A percentile compares a stretch with the other conserved stretches of the same genome.
Evolutionary conservation across 2,113 vertebrate species (phyloP).

Genomic region (Scolopax mira): DNA sequence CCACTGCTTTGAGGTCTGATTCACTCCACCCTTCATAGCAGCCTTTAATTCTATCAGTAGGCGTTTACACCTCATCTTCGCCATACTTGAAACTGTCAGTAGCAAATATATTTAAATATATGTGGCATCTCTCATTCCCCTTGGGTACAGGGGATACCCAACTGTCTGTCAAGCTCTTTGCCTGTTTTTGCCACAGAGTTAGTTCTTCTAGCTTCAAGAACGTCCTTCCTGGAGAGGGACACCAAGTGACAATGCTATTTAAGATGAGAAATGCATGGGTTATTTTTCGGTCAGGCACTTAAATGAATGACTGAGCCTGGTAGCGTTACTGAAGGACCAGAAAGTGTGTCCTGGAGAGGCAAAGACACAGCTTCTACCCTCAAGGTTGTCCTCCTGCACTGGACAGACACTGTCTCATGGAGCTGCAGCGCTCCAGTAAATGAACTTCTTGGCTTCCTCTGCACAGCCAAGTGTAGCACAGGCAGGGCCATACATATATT

Average conservation of each 20-base stretch:
- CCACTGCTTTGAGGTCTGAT: not conserved
- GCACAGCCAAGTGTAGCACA: not conserved
- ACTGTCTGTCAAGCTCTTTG: not conserved
- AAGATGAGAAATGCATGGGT: not conserved
- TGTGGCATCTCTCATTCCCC: not conserved
- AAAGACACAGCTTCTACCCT: not conserved
- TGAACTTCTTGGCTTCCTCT: not conserved
- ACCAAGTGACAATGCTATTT: not conserved
- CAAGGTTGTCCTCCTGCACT: not conserved
- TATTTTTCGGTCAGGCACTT: not conserved
- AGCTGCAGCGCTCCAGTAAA: not conserved
- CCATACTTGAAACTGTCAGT: not conserved
- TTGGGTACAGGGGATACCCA: not conserved
- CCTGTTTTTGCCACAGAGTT: not conserved
- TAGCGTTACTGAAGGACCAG: not conserved
- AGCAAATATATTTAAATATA: not conserved
- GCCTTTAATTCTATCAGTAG: not conserved
- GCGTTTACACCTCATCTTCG: not conserved
- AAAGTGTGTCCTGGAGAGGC: not conserved
- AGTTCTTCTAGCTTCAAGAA: not conserved
- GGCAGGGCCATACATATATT: not conserved
- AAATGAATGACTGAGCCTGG: not conserved
- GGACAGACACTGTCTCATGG: not conserved
- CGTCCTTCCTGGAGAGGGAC: not conserved
- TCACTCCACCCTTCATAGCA: not conserved